Conservation (phyloP, 2,888 invertebrate genomes). For the Mythimna lalbum region DNA sequence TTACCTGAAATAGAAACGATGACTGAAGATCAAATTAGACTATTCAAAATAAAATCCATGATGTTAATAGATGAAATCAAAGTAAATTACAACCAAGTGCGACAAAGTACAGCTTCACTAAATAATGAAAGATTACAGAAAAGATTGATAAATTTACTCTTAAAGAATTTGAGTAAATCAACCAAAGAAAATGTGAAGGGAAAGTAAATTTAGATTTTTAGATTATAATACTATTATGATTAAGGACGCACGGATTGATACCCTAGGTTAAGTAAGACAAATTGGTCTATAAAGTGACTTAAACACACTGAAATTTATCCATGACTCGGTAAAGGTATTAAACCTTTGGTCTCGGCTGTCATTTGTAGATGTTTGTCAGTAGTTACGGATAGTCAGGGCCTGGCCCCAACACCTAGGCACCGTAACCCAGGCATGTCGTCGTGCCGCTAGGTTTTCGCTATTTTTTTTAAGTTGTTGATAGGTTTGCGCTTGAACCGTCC, state of each 20-base stretch:
- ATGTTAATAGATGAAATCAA: slow-evolving; percentile 68
- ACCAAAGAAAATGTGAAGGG: slow-evolving; percentile 18
- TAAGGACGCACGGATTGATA: slow-evolving; percentile 25
- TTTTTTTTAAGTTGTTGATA: too few relatives aligned
- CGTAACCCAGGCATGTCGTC: too few relatives aligned
- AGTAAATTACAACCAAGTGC: slow-evolving; percentile 50
- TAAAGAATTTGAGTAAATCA: slow-evolving; percentile 60
- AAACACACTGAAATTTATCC: too few relatives aligned
- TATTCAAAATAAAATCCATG: slow-evolving; percentile 72
- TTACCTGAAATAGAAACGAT: slow-evolving; percentile 71
- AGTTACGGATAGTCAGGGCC: too few relatives aligned
- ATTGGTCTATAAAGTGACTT: too few relatives aligned
- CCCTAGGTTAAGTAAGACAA: too few relatives aligned
- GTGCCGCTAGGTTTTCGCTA: too few relatives aligned
- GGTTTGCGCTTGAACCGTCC: too few relatives aligned
- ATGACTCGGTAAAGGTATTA: too few relatives aligned
- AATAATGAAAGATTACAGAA: slow-evolving; percentile 64
- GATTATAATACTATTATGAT: slow-evolving; percentile 9
- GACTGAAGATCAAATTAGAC: slow-evolving; percentile 68
- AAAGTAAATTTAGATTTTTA: slow-evolving; percentile 11
- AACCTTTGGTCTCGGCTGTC: too few relatives aligned
- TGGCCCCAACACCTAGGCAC: too few relatives aligned
- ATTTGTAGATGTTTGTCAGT: too few relatives aligned
- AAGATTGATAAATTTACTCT: slow-evolving; percentile 66
- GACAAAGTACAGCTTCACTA: slow-evolving; percentile 23